Percentiles rank a stretch among this genome's conserved stretches.
Evolutionary conservation across 1,140 invertebrate species (phyloP).

Genomic region (Trachymyrmex septentrionalis): DNA sequence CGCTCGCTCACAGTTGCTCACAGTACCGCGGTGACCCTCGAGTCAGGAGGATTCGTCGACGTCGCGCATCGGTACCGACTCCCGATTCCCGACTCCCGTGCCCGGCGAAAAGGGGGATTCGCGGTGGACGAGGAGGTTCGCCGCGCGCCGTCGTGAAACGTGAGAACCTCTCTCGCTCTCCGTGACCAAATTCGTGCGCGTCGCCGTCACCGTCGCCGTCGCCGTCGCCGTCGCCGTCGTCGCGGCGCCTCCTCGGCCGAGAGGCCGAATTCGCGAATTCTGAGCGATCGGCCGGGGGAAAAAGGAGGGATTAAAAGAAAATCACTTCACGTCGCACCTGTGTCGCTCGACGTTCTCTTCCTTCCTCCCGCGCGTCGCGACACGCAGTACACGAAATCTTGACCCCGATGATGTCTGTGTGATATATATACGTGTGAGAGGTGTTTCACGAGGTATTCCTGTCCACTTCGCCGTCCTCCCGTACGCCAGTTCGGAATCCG

Average conservation of each 20-base stretch:
- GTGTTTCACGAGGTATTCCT: constrained; percentile 26
- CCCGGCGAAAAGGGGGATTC: constrained; percentile 41
- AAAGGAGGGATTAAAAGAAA: background rate
- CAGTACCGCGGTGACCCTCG: constrained; percentile 73
- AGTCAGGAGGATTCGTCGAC: constrained; percentile 23
- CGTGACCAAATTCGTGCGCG: constrained; percentile 71
- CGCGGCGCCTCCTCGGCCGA: constrained; percentile 16
- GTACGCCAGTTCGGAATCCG: constrained; percentile 4
- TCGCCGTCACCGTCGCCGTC: background rate
- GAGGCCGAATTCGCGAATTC: constrained; percentile 29
- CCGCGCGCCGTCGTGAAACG: constrained; percentile 69
- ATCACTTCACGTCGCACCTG: background rate
- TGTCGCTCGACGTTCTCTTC: background rate
- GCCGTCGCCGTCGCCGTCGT: background rate
- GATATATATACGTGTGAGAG: constrained; percentile 35
- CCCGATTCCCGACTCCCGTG: background rate
- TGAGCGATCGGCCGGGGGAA: constrained; percentile 11
- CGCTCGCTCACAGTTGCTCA: constrained; percentile 41
- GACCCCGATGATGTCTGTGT: constrained; percentile 27
- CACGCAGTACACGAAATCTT: constrained; percentile 13
- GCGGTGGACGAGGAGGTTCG: constrained; percentile 40
- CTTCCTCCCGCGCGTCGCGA: background rate
- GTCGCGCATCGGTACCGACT: background rate
- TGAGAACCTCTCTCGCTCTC: constrained; percentile 66
- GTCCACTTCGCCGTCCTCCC: background rate